Percentiles rank a stretch among this genome's conserved stretches.
phyloP scores from a whole-genome alignment of 2,888 invertebrate genomes.

The Thera britannica region DNA sequence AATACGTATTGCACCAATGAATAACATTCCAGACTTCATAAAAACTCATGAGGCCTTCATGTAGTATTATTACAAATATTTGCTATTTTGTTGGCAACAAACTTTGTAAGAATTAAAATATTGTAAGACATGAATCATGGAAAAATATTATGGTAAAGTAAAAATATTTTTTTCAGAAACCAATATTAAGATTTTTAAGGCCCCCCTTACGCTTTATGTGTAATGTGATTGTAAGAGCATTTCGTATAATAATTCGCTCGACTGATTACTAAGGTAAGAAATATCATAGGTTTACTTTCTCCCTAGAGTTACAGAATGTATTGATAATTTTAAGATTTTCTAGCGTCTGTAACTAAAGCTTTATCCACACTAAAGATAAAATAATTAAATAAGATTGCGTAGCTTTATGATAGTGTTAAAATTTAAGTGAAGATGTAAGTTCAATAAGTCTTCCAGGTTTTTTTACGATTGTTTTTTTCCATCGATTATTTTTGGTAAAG shows the following conservation, averaged over 20 bases:
- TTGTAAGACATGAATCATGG: neutral
- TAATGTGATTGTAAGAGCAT: slow-evolving; percentile 40
- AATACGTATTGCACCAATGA: neutral
- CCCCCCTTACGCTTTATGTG: slow-evolving; percentile 1
- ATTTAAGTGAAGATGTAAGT: slow-evolving; percentile 1
- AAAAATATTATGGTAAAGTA: too few relatives aligned
- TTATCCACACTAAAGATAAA: slow-evolving; percentile 48
- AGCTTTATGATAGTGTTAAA: slow-evolving; percentile 22
- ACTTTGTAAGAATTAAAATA: neutral
- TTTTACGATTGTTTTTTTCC: neutral
- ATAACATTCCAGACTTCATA: slow-evolving; percentile 1
- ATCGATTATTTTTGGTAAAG: slow-evolving; percentile 9
- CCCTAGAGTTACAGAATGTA: slow-evolving; percentile 16
- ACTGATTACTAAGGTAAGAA: slow-evolving; percentile 35
- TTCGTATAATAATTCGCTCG: slow-evolving; percentile 40
- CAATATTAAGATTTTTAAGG: neutral
- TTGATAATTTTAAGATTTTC: slow-evolving; percentile 30
- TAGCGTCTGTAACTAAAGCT: slow-evolving; percentile 44
- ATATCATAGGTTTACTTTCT: slow-evolving; percentile 13
- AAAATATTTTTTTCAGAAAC: slow-evolving; percentile 1
- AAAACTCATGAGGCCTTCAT: neutral
- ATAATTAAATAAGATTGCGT: slow-evolving; percentile 18
- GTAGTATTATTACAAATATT: neutral
- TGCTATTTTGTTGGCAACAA: neutral
- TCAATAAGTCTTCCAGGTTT: slow-evolving; percentile 18